Evolutionary conservation across 2,797 vertebrate genomes (phyloP).

Genomic region (Myotis planiceps): DNA sequence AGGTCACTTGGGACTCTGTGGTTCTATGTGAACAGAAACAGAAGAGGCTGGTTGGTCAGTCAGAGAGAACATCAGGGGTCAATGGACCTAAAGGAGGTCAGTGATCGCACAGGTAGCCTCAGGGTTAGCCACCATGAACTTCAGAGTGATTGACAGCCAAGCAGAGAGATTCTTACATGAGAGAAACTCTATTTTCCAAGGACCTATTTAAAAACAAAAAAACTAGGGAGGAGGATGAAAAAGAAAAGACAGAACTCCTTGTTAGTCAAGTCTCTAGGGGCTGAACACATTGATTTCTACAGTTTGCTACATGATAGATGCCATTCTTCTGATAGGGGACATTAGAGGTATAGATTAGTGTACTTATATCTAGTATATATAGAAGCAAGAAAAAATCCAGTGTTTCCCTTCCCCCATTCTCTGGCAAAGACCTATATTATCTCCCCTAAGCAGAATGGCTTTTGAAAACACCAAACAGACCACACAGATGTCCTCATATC

Average conservation of each 20-base stretch:
- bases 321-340: neutral
- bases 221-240: neutral
- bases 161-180: neutral
- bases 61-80: neutral
- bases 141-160: neutral
- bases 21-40: neutral
- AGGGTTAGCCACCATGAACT: neutral
- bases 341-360: neutral
- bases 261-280: neutral
- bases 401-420: neutral
- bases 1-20: neutral
- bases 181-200: neutral
- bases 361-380: neutral
- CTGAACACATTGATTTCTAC: neutral
- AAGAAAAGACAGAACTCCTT: neutral
- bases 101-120: neutral
- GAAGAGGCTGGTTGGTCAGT: neutral
- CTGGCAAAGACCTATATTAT: neutral
- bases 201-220: neutral
- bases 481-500: neutral
- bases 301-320: neutral
- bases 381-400: neutral
- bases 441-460: neutral
- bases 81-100: neutral
- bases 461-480: neutral